Conservation (phyloP, 2,797 vertebrate genomes). For the Sphenodon punctatus region DNA sequence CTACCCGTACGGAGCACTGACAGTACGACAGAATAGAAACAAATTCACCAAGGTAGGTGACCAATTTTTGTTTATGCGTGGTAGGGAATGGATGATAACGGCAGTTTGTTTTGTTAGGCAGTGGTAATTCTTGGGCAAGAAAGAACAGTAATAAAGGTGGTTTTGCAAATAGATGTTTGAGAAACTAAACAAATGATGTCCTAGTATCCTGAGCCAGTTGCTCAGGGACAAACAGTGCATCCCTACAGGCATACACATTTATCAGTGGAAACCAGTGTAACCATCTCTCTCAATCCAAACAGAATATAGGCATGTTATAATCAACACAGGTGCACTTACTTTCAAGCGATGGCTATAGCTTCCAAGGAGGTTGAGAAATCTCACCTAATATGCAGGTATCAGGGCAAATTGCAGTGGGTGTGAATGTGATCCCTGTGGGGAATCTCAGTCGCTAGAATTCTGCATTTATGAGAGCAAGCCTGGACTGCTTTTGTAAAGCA, state of each 20-base stretch:
- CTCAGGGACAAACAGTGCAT: not conserved
- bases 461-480: no score
- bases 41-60: no score
- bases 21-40: no score
- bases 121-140: not conserved
- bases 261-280: rapidly evolving
- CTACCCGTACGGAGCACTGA: no score
- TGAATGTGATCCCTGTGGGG: no score
- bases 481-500: no score
- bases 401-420: not conserved
- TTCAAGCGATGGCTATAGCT: not conserved
- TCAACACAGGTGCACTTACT: not conserved
- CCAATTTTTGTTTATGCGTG: no score
- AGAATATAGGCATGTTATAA: not conserved
- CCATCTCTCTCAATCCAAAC: not conserved
- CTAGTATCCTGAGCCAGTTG: not conserved
- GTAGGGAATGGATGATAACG: no score
- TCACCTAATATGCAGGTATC: not conserved
- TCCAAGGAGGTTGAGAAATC: not conserved
- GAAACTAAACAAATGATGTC: not conserved
- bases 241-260: rapidly evolving
- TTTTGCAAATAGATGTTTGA: not conserved
- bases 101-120: not conserved
- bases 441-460: no score
- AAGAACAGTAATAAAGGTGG: not conserved